phyloP scores from a whole-genome alignment of 2,888 invertebrate species.

The Nemotelus nigrinus region DNA sequence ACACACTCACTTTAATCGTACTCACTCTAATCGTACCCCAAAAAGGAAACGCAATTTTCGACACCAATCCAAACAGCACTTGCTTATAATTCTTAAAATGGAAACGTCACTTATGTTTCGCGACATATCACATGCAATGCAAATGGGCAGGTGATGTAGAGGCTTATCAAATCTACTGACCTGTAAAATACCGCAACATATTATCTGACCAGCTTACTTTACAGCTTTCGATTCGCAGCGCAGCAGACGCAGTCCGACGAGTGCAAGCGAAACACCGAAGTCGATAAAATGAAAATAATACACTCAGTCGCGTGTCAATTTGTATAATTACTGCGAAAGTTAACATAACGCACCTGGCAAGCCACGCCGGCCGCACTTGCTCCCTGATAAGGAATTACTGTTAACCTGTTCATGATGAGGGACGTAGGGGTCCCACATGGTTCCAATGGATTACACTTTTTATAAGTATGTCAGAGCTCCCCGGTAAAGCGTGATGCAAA shows the following conservation, averaged over 20 bases:
- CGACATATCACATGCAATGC: not conserved
- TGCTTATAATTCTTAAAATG: no score
- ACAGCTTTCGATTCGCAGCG: conserved; percentile 25
- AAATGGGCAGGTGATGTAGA: conserved; percentile 26
- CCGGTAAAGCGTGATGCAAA: conserved; percentile 7
- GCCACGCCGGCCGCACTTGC: not conserved
- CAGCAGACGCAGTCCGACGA: not conserved
- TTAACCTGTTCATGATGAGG: not conserved
- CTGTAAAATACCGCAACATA: conserved; percentile 29
- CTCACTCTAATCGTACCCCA: no score
- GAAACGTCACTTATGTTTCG: not conserved
- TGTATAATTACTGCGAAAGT: conserved; percentile 47
- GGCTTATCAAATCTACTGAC: conserved; percentile 35
- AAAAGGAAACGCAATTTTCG: no score
- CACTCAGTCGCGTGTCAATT: conserved; percentile 49
- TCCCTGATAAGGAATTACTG: conserved; percentile 26
- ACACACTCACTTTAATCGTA: no score
- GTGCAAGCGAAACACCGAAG: conserved; percentile 11
- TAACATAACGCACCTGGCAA: conserved; percentile 45
- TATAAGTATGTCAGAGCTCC: not conserved
- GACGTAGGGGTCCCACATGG: conserved; percentile 39
- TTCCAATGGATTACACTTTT: not conserved
- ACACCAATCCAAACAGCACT: no score
- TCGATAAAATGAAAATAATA: conserved; percentile 32
- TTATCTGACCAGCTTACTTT: not conserved